Evolutionary conservation across 2,888 invertebrate species (phyloP).

Genomic region (Tetragonisca angustula): DNA sequence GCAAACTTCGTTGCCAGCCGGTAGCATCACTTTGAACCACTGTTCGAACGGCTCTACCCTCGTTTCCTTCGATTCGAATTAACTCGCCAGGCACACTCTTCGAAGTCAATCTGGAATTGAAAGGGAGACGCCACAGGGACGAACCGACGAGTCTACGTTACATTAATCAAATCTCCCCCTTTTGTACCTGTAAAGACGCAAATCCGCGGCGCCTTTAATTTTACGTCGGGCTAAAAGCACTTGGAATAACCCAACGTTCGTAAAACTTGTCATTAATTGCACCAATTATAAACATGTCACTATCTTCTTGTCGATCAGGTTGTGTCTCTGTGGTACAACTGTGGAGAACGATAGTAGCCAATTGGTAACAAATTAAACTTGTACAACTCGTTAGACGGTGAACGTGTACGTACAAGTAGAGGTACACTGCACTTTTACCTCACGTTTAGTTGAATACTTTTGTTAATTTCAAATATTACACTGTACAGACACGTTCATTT

Average conservation of each 20-base stretch:
- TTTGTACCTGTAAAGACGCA: background rate
- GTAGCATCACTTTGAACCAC: background rate
- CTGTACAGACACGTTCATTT: too few species aligned
- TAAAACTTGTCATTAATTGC: background rate
- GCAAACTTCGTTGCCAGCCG: constrained; percentile 15
- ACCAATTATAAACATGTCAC: background rate
- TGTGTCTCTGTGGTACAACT: background rate
- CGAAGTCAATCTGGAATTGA: constrained; percentile 11
- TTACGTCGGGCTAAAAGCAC: background rate
- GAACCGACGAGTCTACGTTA: background rate
- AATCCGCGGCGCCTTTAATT: background rate
- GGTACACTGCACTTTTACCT: too few species aligned
- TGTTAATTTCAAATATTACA: too few species aligned
- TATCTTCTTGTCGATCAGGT: background rate
- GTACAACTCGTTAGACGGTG: background rate
- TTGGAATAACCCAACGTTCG: background rate
- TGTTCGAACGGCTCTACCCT: constrained; percentile 3
- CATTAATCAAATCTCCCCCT: constrained; percentile 12
- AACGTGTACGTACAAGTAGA: background rate
- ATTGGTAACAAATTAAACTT: background rate
- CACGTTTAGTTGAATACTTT: too few species aligned
- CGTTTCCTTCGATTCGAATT: constrained; percentile 16
- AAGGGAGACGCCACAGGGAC: background rate
- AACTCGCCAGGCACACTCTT: constrained; percentile 5
- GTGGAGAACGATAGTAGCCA: background rate